Percentiles rank a stretch among this genome's conserved stretches.
phyloP scores from a whole-genome alignment of 2,113 vertebrate species.

The Ifrita kowaldi region DNA sequence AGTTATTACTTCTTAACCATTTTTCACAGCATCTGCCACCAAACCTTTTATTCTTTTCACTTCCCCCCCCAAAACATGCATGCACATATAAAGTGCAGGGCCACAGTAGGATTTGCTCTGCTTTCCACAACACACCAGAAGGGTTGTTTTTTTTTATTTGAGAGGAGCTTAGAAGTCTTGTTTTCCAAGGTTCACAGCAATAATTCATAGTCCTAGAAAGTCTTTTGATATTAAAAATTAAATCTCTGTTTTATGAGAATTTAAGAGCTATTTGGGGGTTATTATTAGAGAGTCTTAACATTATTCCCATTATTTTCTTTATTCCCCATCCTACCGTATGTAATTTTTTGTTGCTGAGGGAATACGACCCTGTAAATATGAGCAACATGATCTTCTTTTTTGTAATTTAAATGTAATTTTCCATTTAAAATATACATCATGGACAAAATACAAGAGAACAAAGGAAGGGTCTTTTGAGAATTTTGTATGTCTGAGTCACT shows the following conservation, averaged over 20 bases:
- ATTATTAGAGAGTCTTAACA: background rate
- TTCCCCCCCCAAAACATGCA: background rate
- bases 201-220: background rate
- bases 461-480: background rate
- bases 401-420: background rate
- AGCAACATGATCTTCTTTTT: background rate
- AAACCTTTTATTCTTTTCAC: background rate
- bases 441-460: background rate
- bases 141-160: background rate
- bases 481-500: background rate
- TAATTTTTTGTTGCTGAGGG: background rate
- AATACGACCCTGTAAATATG: background rate
- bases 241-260: slow-evolving; percentile 10
- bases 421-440: background rate
- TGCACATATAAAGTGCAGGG: background rate
- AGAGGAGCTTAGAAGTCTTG: background rate
- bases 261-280: background rate
- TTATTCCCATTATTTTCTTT: background rate
- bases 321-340: background rate
- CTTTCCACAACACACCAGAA: background rate
- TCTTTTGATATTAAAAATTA: slow-evolving; percentile 21
- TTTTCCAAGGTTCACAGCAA: background rate
- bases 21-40: background rate
- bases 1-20: background rate
- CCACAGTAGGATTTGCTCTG: background rate